phyloP scores from a whole-genome alignment of 2,113 vertebrate genomes.

The Lontra canadensis region DNA sequence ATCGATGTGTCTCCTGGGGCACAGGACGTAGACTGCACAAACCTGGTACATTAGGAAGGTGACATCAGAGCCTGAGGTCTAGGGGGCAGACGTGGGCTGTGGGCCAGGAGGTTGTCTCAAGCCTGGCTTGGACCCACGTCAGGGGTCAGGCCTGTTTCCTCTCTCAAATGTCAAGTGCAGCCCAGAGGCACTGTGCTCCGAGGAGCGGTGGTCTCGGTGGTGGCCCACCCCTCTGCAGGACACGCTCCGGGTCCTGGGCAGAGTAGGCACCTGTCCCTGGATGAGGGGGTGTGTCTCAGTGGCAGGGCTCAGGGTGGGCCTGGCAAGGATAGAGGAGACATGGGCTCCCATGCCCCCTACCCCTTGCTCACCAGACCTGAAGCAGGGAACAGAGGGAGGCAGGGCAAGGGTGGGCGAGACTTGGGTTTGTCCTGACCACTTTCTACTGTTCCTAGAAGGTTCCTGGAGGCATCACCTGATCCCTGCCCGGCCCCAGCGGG shows the following conservation, averaged over 20 bases:
- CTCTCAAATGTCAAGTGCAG: rapidly evolving
- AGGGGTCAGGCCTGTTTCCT: not conserved
- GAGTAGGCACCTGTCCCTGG: not conserved
- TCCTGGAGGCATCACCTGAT: rapidly evolving
- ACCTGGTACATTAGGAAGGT: too few relatives aligned
- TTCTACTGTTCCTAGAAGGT: not conserved
- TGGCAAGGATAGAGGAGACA: rapidly evolving
- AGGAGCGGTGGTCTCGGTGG: rapidly evolving
- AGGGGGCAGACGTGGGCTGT: rapidly evolving
- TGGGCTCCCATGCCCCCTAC: not conserved
- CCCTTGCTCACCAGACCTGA: not conserved
- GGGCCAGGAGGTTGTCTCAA: rapidly evolving
- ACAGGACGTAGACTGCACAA: rapidly evolving
- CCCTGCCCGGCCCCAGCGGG: not conserved
- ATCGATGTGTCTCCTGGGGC: not conserved
- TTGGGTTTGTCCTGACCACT: rapidly evolving
- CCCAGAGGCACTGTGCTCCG: rapidly evolving
- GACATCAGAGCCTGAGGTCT: rapidly evolving
- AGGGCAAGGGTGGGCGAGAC: not conserved
- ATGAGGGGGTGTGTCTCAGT: not conserved
- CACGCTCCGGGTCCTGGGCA: not conserved
- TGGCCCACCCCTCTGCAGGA: rapidly evolving
- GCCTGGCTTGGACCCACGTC: too few relatives aligned
- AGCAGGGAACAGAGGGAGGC: not conserved
- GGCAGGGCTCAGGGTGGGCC: not conserved